A percentile compares a stretch with the other conserved stretches of the same genome.
Evolutionary conservation across 2,888 invertebrate species (phyloP).

Genomic region (Cepaea hortensis): DNA sequence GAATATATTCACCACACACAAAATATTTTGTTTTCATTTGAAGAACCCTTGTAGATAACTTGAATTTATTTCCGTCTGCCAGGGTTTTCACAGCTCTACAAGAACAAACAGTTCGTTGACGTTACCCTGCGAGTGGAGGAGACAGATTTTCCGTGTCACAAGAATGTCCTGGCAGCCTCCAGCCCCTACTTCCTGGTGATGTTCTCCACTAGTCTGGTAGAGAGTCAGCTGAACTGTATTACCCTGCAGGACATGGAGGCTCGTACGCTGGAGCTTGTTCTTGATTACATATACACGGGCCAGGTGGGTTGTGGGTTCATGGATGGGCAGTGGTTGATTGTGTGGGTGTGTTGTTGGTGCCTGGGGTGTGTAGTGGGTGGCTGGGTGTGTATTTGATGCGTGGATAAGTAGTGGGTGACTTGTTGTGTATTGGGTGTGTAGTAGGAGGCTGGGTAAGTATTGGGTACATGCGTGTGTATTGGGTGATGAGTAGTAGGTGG

Average conservation of each 20-base stretch:
- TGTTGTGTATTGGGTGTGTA: no score
- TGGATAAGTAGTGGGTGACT: no score
- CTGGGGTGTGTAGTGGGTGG: neutral
- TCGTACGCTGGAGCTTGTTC: slow-evolving; percentile 67
- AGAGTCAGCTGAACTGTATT: slow-evolving; percentile 64
- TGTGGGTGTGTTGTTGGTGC: no score
- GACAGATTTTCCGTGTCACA: slow-evolving; percentile 71
- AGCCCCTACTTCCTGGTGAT: slow-evolving; percentile 75
- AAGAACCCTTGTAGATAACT: neutral
- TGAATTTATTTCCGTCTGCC: slow-evolving; percentile 51
- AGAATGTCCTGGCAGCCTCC: slow-evolving; percentile 72
- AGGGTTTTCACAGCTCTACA: slow-evolving; percentile 70
- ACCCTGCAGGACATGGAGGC: slow-evolving; percentile 70
- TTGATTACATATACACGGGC: slow-evolving; percentile 74
- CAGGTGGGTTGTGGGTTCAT: slow-evolving; percentile 54
- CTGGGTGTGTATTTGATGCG: no score
- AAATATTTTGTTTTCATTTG: no score
- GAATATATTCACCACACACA: no score
- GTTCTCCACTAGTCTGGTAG: slow-evolving; percentile 71
- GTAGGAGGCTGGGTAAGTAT: no score
- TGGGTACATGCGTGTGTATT: no score
- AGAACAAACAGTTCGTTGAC: slow-evolving; percentile 72
- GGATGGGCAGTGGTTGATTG: neutral
- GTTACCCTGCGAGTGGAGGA: slow-evolving; percentile 66
- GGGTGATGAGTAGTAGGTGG: neutral